These are phyloP conservation scores for Thereva nobilitata DNA, from an alignment of 2,888 invertebrate genomes.

Conservation along the genomic window DNA sequence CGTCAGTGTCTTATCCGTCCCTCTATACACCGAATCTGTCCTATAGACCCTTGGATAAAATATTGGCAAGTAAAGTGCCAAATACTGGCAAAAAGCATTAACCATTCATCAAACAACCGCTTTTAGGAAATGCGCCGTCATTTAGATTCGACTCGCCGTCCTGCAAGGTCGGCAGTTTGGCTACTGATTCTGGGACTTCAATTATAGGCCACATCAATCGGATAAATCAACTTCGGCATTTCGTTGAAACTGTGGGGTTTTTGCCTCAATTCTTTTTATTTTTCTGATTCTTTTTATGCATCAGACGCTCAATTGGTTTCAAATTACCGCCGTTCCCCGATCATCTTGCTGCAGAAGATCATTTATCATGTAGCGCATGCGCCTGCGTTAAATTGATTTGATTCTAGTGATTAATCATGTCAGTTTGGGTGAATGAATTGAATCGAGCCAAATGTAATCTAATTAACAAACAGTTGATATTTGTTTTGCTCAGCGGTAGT, in stretches of 20 bases:
- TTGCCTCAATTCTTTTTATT: constrained; percentile 19
- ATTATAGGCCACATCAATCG: constrained; percentile 9
- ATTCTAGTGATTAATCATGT: constrained; percentile 30
- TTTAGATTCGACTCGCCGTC: too few relatives aligned
- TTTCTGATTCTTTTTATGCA: constrained; percentile 2
- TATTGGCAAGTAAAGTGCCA: too few relatives aligned
- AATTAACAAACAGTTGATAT: background rate
- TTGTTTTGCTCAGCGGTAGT: background rate
- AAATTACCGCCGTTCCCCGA: constrained; percentile 12
- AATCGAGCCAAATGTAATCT: background rate
- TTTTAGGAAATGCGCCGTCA: too few relatives aligned
- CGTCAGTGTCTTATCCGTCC: too few relatives aligned
- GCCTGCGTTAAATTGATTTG: constrained; percentile 33
- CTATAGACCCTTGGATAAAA: too few relatives aligned
- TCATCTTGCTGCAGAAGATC: constrained; percentile 8
- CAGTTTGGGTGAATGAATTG: constrained; percentile 5
- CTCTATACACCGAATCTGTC: too few relatives aligned
- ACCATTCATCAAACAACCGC: too few relatives aligned
- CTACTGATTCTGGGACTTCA: background rate
- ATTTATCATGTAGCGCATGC: constrained; percentile 33
- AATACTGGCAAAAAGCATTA: too few relatives aligned
- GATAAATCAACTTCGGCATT: constrained; percentile 9
- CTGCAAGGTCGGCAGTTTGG: background rate
- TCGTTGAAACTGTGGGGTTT: constrained; percentile 9
- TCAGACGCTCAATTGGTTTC: constrained; percentile 19